Conservation (phyloP, 2,888 invertebrate species). For the Drosophila rubida region DNA sequence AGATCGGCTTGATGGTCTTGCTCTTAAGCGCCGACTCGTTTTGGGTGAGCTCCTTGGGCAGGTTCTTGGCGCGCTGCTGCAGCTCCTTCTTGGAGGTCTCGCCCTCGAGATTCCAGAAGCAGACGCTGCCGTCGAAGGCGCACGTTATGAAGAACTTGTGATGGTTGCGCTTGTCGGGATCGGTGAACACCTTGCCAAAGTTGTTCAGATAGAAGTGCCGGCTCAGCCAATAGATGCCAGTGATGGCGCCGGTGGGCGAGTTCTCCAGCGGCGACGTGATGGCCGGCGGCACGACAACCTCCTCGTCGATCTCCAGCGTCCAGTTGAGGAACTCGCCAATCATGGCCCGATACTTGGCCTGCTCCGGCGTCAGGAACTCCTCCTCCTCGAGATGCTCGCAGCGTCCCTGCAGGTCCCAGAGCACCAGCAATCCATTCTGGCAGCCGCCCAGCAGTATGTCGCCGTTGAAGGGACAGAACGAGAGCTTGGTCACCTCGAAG, state of each 20-base stretch:
- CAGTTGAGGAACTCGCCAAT: conserved; percentile 88
- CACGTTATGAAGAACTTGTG: conserved; percentile 88
- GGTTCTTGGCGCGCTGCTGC: conserved; percentile 54
- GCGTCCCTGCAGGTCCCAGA: conserved; percentile 90
- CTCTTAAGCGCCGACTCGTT: conserved; percentile 88
- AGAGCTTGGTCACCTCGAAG: conserved; percentile 88
- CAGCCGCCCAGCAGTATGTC: conserved; percentile 90
- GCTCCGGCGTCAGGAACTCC: conserved; percentile 87
- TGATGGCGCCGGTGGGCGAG: conserved; percentile 88
- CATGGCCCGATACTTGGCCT: conserved; percentile 87
- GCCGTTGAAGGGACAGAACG: conserved; percentile 89
- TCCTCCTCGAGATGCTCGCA: conserved; percentile 88
- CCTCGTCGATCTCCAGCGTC: conserved; percentile 88
- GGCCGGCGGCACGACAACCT: conserved; percentile 87
- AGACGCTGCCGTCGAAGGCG: conserved; percentile 88
- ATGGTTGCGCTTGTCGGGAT: conserved; percentile 82
- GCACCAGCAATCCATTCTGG: conserved; percentile 89
- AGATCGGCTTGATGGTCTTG: conserved; percentile 88
- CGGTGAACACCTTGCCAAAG: conserved; percentile 86
- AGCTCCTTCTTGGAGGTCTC: conserved; percentile 47
- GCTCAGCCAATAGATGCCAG: conserved; percentile 89
- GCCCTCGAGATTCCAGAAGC: conserved; percentile 89
- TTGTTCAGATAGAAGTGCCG: conserved; percentile 87
- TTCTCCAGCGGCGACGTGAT: conserved; percentile 87
- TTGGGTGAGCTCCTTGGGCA: conserved; percentile 87